Evolutionary conservation across 2,113 vertebrate genomes (phyloP), one percentile per base, ranked within the genome.

Genomic region (Lepus timidus): DNA sequence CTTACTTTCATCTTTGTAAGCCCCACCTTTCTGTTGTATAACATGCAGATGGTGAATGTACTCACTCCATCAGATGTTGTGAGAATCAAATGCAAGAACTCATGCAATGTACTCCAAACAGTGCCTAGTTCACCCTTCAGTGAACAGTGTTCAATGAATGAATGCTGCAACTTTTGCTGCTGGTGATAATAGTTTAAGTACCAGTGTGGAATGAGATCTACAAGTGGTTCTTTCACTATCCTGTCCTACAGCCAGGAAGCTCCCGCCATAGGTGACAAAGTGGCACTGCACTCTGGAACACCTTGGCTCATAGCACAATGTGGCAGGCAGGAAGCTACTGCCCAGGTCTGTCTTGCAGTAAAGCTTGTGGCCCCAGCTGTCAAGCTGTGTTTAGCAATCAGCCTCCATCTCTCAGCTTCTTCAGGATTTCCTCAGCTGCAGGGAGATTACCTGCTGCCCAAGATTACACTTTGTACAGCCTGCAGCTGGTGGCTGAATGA

Each of bases 1-100:
- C 10, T 62, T 52, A 36, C 39, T 39, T 78, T 49, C 52, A 0
- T 1, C 44, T 79, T 71, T 25, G 4, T 2, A 27, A 25, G 49
- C 9, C 25, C 65, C 20, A 3, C n/a, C 87, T 58, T 61, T 29
- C 20, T 61, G 49, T 1, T 10, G 12, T n/a, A 31, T 33, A 29
- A 25, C 2, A 0, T 2, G 9, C 49, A 85, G n/a, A 65, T 49
- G 39, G 58, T 5, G 25, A 75, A 3, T n/a, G 8, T 33, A 9
- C n/a, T 65, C 44, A 8, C 11, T 16, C 58, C 6, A 31, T 9
- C 0, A 2, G 58, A 6, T 10, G 2, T 29, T 19, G 2, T 11
- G 62, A 39, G 51, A 6, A 23, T 55, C 23, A 65, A 16, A 5
- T 49, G 23, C 49, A 85, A 36, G 62, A 31, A 49, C 49, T 81